phyloP scores from a whole-genome alignment of 2,797 vertebrate species.

The Dendrocincla fuliginosa region DNA sequence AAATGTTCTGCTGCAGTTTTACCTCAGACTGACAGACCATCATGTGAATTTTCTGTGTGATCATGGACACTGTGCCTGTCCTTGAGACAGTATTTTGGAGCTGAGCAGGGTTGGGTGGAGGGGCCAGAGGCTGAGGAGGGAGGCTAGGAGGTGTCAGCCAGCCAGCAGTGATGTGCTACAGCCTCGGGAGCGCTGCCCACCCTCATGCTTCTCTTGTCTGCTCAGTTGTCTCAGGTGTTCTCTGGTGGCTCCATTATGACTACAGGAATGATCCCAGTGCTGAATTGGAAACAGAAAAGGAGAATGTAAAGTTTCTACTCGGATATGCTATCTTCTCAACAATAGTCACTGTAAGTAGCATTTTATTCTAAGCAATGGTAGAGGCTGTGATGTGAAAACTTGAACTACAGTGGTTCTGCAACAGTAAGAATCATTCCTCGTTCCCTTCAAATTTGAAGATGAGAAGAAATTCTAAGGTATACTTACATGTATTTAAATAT shows the following conservation, averaged over 20 bases:
- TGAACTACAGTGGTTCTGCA: background rate
- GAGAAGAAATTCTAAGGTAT: background rate
- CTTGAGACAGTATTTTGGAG: background rate
- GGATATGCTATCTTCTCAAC: constrained; percentile 76
- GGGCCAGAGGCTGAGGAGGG: rapidly evolving
- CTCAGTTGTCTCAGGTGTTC: constrained; percentile 78
- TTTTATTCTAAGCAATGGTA: background rate
- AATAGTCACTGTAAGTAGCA: constrained; percentile 67
- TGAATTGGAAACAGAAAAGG: constrained; percentile 78
- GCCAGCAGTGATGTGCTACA: background rate
- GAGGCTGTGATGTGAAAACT: background rate
- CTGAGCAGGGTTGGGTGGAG: background rate
- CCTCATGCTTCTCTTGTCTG: background rate
- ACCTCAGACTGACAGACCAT: background rate
- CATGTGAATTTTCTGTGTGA: background rate
- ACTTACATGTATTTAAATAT: background rate
- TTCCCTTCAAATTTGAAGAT: background rate
- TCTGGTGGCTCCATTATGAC: constrained; percentile 82
- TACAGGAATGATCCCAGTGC: constrained; percentile 70
- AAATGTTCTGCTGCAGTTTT: background rate
- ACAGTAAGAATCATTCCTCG: background rate
- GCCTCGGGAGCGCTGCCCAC: background rate
- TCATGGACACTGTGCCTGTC: background rate
- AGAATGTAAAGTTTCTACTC: constrained; percentile 77
- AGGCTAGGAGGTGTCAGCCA: background rate